Percentiles rank a stretch among this genome's conserved stretches.
phyloP scores from a whole-genome alignment of 2,888 invertebrate genomes.

The Plagodis pulveraria region DNA sequence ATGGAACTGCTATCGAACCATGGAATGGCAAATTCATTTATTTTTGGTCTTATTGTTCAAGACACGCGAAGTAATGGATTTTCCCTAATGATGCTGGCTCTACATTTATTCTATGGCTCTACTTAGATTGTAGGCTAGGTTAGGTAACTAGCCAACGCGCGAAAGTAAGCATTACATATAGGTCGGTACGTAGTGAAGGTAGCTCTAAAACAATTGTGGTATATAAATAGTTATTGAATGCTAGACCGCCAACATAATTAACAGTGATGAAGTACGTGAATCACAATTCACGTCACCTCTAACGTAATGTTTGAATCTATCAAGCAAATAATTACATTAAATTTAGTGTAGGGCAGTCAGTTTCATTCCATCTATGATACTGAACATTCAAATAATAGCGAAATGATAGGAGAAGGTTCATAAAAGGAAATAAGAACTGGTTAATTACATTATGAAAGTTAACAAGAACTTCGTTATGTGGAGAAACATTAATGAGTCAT shows the following conservation, averaged over 20 bases:
- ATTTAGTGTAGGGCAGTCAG: too few species aligned
- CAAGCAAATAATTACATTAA: too few species aligned
- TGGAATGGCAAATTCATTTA: slow-evolving; percentile 6
- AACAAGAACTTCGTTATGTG: slow-evolving; percentile 6
- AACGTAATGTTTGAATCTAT: too few species aligned
- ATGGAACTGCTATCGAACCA: slow-evolving; percentile 2
- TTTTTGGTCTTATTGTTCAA: slow-evolving; percentile 17
- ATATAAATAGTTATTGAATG: too few species aligned
- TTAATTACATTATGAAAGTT: slow-evolving; percentile 7
- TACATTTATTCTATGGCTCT: too few species aligned
- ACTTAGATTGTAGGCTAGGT: slow-evolving; percentile 2
- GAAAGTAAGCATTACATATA: slow-evolving; percentile 1
- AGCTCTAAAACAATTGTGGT: too few species aligned
- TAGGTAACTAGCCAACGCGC: slow-evolving; percentile 6
- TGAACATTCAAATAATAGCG: neutral
- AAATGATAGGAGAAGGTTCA: neutral
- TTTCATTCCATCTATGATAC: too few species aligned
- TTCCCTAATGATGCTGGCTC: slow-evolving; percentile 7
- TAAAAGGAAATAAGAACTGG: neutral
- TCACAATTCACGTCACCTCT: too few species aligned
- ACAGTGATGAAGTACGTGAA: too few species aligned
- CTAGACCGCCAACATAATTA: too few species aligned
- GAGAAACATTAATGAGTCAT: slow-evolving; percentile 10
- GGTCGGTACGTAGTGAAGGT: neutral
- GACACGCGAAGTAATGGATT: slow-evolving; percentile 16